Conservation (phyloP, 1,140 invertebrate genomes). For the Colletes latitarsis region DNA sequence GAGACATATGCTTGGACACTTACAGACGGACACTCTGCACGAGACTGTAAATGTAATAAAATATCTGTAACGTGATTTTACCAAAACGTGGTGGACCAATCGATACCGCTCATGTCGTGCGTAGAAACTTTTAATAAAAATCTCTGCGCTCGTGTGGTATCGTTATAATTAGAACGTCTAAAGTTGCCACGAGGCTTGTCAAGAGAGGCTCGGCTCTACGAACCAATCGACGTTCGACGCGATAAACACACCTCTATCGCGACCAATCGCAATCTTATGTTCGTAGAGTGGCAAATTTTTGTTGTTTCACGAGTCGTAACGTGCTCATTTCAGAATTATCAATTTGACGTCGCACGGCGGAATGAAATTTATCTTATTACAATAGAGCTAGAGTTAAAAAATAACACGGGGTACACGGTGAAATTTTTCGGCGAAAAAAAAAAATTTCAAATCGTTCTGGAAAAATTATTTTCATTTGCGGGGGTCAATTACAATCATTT, state of each 20-base stretch:
- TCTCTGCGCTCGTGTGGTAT: constrained; percentile 9
- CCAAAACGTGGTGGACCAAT: not conserved
- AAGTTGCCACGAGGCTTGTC: constrained; percentile 12
- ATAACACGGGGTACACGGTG: no score
- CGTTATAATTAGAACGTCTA: constrained; percentile 48
- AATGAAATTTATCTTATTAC: not conserved
- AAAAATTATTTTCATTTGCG: no score
- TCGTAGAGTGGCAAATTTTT: constrained; percentile 29
- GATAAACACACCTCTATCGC: constrained; percentile 60
- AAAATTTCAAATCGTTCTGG: no score
- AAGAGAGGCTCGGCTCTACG: constrained; percentile 14
- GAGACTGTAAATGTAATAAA: no score
- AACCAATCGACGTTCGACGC: constrained; percentile 58
- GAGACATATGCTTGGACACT: no score
- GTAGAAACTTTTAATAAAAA: not conserved
- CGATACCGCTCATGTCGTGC: not conserved
- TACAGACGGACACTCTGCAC: no score
- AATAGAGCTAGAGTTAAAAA: no score
- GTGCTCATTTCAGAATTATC: not conserved
- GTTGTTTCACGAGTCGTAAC: not conserved
- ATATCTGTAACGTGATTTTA: not conserved
- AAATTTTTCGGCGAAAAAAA: no score
- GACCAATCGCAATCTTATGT: constrained; percentile 11
- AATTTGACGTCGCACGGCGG: not conserved
- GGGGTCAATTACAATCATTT: no score